Evolutionary conservation across 2,113 vertebrate genomes (phyloP), one percentile per base, ranked within the genome.

Genomic region (Hydrolagus affinis): DNA sequence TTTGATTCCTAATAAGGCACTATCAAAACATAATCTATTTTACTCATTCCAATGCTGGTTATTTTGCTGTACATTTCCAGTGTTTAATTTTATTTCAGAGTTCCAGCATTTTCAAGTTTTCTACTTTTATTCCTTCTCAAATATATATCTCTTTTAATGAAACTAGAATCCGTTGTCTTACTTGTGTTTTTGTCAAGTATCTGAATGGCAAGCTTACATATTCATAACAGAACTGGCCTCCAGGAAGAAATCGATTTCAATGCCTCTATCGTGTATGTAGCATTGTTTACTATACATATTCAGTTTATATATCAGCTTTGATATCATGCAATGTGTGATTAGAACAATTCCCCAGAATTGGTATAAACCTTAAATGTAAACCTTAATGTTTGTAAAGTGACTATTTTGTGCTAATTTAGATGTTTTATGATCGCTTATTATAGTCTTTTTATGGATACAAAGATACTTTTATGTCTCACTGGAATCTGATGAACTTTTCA

Each of bases 141-240:
- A 44, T 44, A 44, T 44, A 44, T 44, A 44, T 25, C 25, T 68
- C 30, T 80, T 83, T 32, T 30, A 66, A 80, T 80, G 62, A 80
- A 83, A 21, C 25, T 83, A 83, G 78, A 68, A 32, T 21, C 59
- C 28, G 30, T 83, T 30, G 25, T 64, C 64, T 83, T 66, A 83
- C 62, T 66, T 83, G 28, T 83, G 30, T 83, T 83, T 83, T 83
- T 83, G 78, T 68, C 78, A 83, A 8, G 17, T 68, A 68, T 68
- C 21, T 64, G n/a, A 64, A 80, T 60, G 76, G 28, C 28, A 83
- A 83, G 28, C 78, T 66, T 83, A 64, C 25, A 32, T 68, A 19
- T 83, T 68, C 78, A 83, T 28, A 80, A 60, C 56, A 56, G 73
- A 57, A 75, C 32, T 11, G 32, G n/a, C 60, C 17, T 23, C 23